Conservation (phyloP, 2,113 vertebrate genomes). For the Pelusios castaneus region DNA sequence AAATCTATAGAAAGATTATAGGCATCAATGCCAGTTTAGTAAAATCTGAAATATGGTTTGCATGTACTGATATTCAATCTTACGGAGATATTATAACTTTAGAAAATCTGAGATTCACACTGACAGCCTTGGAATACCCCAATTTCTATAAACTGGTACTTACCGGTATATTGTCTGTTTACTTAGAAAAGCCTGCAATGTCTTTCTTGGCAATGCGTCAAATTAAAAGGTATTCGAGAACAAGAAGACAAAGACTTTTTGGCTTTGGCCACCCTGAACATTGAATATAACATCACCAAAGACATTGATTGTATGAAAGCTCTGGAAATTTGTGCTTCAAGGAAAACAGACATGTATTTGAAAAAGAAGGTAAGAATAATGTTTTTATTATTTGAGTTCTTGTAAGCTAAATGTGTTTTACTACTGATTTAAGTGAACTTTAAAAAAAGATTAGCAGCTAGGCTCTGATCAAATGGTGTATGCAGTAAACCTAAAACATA, state of each 20-base stretch:
- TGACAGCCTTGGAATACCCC: not conserved
- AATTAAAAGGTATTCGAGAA: not conserved
- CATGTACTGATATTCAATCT: not conserved
- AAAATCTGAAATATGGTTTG: not conserved
- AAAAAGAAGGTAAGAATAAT: not conserved
- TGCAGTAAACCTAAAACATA: not conserved
- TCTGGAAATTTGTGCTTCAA: not conserved
- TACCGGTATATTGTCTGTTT: not conserved
- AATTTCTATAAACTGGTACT: not conserved
- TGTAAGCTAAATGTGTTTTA: not conserved
- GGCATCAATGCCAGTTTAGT: not conserved
- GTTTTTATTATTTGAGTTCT: not conserved
- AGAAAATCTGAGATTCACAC: not conserved
- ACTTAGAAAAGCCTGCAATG: not conserved
- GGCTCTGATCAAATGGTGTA: not conserved
- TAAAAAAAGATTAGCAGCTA: not conserved
- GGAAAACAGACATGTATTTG: not conserved
- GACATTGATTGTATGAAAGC: not conserved
- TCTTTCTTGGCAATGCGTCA: not conserved
- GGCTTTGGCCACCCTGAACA: not conserved
- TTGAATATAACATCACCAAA: not conserved
- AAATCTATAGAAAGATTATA: not conserved
- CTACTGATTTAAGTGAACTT: not conserved
- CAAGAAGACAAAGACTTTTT: not conserved
- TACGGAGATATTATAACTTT: not conserved